Evolutionary conservation across 2,888 invertebrate genomes (phyloP).

Genomic region (Idaea straminata): DNA sequence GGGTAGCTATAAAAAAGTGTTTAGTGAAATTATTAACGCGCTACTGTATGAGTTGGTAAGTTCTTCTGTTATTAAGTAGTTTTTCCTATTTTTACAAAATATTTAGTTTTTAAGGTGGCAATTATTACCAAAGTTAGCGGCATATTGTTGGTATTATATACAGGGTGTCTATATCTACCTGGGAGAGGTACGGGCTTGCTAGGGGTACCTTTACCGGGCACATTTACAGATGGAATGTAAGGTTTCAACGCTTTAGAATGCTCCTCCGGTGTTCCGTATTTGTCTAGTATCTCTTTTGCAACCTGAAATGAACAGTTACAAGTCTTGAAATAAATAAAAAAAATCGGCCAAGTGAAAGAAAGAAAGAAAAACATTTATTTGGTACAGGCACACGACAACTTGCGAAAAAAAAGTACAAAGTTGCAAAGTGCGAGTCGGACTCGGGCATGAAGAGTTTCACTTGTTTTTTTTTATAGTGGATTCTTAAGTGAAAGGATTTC

Average conservation of each 20-base stretch:
- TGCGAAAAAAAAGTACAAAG: too few relatives aligned
- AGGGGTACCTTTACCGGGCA: constrained; percentile 63
- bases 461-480: too few relatives aligned
- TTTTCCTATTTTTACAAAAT: too few relatives aligned
- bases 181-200: constrained; percentile 47
- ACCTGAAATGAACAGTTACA: constrained; percentile 53
- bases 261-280: constrained; percentile 82
- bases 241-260: constrained; percentile 61
- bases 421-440: too few relatives aligned
- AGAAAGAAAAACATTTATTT: too few relatives aligned
- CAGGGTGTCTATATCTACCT: constrained; percentile 50
- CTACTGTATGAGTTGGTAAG: too few relatives aligned
- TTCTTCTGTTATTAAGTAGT: too few relatives aligned
- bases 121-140: not conserved
- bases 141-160: not conserved
- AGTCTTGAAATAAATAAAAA: constrained; percentile 4
- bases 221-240: constrained; percentile 53
- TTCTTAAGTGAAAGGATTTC: too few relatives aligned
- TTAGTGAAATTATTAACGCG: constrained; percentile 2
- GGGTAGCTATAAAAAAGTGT: constrained; percentile 51
- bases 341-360: not conserved
- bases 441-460: too few relatives aligned
- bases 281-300: constrained; percentile 92
- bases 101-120: not conserved
- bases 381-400: too few relatives aligned